Evolutionary conservation across 2,797 vertebrate genomes (phyloP), one percentile per base, ranked within the genome.

Genomic region (Lacerta agilis): DNA sequence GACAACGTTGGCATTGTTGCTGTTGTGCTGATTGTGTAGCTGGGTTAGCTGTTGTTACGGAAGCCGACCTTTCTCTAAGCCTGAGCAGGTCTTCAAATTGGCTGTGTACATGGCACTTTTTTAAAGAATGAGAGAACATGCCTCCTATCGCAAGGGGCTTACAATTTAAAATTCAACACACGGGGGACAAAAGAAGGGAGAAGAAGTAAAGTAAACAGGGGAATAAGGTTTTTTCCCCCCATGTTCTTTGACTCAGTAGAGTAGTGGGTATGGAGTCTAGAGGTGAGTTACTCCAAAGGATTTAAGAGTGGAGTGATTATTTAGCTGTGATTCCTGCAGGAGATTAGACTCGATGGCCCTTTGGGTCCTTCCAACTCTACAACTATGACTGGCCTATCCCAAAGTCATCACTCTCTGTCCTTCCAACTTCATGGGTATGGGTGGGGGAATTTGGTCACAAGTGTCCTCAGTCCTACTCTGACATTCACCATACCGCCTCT

Each of bases 1-100:
- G 77, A 85, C 67, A 88, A 85, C 64, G 55, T 66, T 38, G 58
- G 38, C 23, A 73, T 79, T 85, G 69, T 79, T 80, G 41, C 55
- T 41, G 13, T 6, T 33, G 8, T 84, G 20, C 55, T 67, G 2
- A 23, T 58, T 83, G 29, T 29, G 38, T 41, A 88, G 64, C 23
- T 71, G 49, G 45, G 33, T 2, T 88, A 27, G 29, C 45, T 77
- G 13, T 71, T 69, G 27, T 88, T 72, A 43, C n/a, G 18, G 49
- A 79, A 88, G 43, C 23, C 49, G 77, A 11, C 10, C 33, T 45
- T 43, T 73, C 5, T 61, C 33, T 33, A 58, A 78, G 29, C 11
- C 25, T 17, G 20, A 36, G 43, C 4, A 27, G 43, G 25, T 69
- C 45, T 61, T 86, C n/a, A n/a, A 58, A 80, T 58, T 33, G 9